Conservation (phyloP, 2,113 vertebrate genomes). For the Pristiophorus japonicus region DNA sequence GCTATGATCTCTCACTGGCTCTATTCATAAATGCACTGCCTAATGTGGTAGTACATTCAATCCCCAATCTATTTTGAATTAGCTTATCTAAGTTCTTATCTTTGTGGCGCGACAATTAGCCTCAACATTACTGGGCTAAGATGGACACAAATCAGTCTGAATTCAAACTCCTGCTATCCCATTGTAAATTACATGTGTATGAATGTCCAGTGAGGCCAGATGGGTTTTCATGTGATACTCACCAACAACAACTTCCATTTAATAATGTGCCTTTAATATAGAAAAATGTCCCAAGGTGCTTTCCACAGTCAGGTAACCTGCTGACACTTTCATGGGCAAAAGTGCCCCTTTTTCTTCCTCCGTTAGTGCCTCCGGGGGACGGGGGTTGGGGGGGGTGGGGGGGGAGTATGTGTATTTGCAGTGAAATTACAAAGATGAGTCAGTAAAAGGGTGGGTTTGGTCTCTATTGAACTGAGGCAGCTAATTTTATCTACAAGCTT, state of each 20-base stretch:
- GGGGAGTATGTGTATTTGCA: background rate
- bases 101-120: background rate
- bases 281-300: background rate
- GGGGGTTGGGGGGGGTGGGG: too few relatives aligned
- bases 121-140: background rate
- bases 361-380: too few relatives aligned
- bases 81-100: background rate
- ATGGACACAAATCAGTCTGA: background rate
- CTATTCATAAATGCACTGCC: background rate
- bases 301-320: background rate
- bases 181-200: background rate
- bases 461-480: background rate
- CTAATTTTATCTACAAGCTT: background rate
- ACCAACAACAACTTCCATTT: background rate
- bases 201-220: background rate
- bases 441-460: background rate
- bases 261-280: background rate
- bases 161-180: background rate
- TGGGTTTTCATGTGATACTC: background rate
- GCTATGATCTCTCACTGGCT: background rate
- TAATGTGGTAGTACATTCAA: background rate
- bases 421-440: background rate
- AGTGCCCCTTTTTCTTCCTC: too few relatives aligned
- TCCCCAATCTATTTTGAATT: background rate
- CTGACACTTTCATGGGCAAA: too few relatives aligned